Evolutionary conservation across 2,113 vertebrate genomes (phyloP).

Genomic region (Hypanus sabinus): DNA sequence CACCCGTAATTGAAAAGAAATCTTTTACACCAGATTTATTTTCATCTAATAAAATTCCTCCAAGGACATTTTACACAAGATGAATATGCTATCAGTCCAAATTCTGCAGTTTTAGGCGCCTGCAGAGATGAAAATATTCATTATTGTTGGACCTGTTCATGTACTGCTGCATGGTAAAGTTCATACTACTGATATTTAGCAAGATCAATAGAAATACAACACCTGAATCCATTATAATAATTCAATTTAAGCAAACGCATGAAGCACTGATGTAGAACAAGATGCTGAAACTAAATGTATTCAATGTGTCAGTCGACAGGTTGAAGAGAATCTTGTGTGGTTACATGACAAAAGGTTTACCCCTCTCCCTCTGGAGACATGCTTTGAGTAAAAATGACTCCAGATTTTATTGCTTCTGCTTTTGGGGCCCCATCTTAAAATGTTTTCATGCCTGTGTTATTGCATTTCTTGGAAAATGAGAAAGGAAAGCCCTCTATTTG

Average conservation of each 20-base stretch:
- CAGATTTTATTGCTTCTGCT: background rate
- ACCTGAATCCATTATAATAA: constrained; percentile 37
- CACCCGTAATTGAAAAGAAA: constrained; percentile 59
- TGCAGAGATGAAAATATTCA: constrained; percentile 44
- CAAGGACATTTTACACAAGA: constrained; percentile 42
- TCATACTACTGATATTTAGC: constrained; percentile 33
- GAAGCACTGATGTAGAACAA: constrained; percentile 15
- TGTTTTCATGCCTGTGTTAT: background rate
- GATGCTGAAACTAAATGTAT: background rate
- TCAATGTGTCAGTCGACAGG: background rate
- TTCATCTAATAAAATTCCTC: constrained; percentile 64
- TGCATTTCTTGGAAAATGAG: background rate
- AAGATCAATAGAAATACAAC: constrained; percentile 26
- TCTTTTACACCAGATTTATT: constrained; percentile 64
- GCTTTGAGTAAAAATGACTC: background rate
- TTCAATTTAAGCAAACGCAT: constrained; percentile 31
- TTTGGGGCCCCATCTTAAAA: background rate
- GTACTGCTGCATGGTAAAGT: constrained; percentile 31
- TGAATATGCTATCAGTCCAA: constrained; percentile 56
- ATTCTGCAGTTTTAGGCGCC: constrained; percentile 43
- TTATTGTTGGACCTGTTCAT: constrained; percentile 36
- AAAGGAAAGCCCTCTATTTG: background rate
- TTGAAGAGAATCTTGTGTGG: background rate
- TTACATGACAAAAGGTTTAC: background rate
- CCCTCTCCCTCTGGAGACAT: background rate